Base-by-base conservation (phyloP, 30 jellyfish, hydroid and myxozoan species). In the Chrysaora quinquecirrha region DNA sequence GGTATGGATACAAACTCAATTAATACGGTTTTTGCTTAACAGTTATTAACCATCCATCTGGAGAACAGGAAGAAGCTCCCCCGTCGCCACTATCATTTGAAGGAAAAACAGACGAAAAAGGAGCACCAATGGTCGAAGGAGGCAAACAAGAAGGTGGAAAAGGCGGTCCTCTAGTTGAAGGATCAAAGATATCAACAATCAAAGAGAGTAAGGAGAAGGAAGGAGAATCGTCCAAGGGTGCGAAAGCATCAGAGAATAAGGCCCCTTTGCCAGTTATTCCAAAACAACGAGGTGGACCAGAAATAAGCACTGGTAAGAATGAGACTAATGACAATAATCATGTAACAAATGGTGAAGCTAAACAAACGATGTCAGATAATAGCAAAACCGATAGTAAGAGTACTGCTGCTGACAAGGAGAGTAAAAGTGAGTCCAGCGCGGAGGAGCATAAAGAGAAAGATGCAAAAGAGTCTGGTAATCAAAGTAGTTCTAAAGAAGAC, bases 201-300 rank as follows among this genome's bases (percentile, higher is more conserved):
- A 75, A 71, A 60, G 89, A 49, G 16, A 69, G 32, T 24, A 85
- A 85, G 72, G 84, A 28, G 11, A 85, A 66, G 30, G 30, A 84
- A 88, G 88, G 84, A 32, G 96, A 88, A 34, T 32, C 86, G 3
- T 78, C 89, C 20, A 72, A 78, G 30, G 93, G 84, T 10, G 96
- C 86, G 46, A 88, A 88, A 50, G 82, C 63, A 33, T 50, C 82
- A 18, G 89, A 76, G 21, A 34, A 52, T 3, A 71, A 71, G 48
- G 71, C 78, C 20, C 89, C 89, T 7, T 25, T 21, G 69, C 97
- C 97, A 3, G 89, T 71, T 3, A 84, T 84, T 14, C 96, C 96
- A 34, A 79, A 84, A 48, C 95, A 90, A 67, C 73, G 97, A 56
- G 97, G 97, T 19, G 97, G 94, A 14, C 96, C 96, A 1, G 96